Evolutionary conservation across 1,140 invertebrate genomes (phyloP).

Genomic region (Tetragonula clypearis): DNA sequence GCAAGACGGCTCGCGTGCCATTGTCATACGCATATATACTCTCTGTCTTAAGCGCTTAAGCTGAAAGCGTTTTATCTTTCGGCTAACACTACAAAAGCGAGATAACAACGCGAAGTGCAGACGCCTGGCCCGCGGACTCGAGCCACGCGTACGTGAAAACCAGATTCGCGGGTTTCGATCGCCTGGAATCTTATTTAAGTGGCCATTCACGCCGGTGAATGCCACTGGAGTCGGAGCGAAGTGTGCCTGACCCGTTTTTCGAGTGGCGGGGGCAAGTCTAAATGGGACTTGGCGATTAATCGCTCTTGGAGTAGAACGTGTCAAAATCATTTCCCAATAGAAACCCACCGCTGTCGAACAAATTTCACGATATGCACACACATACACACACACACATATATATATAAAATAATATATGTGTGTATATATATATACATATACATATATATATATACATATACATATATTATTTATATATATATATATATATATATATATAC

Average conservation of each 20-base stretch:
- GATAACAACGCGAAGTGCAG: constrained; percentile 7
- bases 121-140: no score
- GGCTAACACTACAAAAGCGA: background rate
- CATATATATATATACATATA: background rate
- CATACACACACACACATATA: background rate
- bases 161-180: constrained; percentile 41
- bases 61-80: constrained; percentile 8
- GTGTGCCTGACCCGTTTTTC: constrained; percentile 57
- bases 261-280: background rate
- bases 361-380: no score
- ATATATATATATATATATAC: background rate
- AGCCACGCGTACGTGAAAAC: background rate
- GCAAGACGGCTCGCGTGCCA: no score
- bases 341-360: background rate
- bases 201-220: constrained; percentile 37
- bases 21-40: background rate
- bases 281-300: constrained; percentile 32
- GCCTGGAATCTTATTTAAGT: constrained; percentile 40
- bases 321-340: constrained; percentile 3
- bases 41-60: background rate
- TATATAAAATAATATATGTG: no score
- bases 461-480: no score
- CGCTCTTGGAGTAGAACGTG: background rate
- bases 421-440: no score
- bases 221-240: constrained; percentile 27